These are phyloP conservation scores for Drosophila sechellia DNA, from an alignment of 1,140 invertebrate species.

Conservation along the genomic window DNA sequence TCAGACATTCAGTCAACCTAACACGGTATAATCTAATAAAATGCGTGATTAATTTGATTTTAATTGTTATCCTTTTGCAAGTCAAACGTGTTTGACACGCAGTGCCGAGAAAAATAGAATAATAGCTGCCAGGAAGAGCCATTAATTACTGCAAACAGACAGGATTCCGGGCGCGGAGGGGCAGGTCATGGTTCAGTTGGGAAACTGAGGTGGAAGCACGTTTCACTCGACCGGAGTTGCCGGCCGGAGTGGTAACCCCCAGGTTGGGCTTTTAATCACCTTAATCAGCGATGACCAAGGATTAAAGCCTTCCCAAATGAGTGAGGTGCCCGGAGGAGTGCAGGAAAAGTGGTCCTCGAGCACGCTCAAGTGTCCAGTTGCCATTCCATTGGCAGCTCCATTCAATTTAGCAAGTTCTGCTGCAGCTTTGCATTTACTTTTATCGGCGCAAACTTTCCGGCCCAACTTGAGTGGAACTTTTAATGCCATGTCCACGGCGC, in stretches of 20 bases:
- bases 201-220: constrained; percentile 61
- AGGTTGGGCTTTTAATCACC: constrained; percentile 56
- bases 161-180: constrained; percentile 11
- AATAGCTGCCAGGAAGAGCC: constrained; percentile 72
- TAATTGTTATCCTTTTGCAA: constrained; percentile 80
- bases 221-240: constrained; percentile 53
- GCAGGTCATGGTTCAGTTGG: constrained; percentile 23
- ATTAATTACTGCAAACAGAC: constrained; percentile 67
- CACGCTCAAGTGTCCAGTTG: constrained; percentile 26
- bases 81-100: constrained; percentile 71
- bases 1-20: constrained; percentile 60
- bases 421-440: constrained; percentile 70
- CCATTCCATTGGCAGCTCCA: constrained; percentile 29
- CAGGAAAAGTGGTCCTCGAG: constrained; percentile 27
- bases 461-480: constrained; percentile 59
- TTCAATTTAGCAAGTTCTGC: constrained; percentile 57
- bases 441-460: constrained; percentile 53
- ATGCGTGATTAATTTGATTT: constrained; percentile 83
- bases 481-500: constrained; percentile 47
- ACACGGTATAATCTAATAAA: constrained; percentile 79
- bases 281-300: constrained; percentile 62
- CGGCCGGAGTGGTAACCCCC: constrained; percentile 12
- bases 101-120: constrained; percentile 58
- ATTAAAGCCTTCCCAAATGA: constrained; percentile 54
- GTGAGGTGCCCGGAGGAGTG: constrained; percentile 6